phyloP scores from a whole-genome alignment of 2,797 vertebrate species.

The Cygnus olor region DNA sequence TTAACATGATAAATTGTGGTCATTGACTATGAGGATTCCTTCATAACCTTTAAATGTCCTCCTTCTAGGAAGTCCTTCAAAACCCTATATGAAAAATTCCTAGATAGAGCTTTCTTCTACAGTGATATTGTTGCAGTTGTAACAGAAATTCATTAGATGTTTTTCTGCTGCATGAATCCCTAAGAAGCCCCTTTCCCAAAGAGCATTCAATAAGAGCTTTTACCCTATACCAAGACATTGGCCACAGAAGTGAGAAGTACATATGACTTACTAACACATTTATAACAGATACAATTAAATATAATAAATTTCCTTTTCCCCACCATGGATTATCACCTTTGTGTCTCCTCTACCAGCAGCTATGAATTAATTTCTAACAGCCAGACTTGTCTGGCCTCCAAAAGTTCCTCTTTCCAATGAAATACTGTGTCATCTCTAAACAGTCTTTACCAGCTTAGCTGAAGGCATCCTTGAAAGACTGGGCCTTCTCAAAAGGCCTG shows the following conservation, averaged over 20 bases:
- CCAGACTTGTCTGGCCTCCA: neutral
- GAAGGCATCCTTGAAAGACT: slow-evolving; percentile 8
- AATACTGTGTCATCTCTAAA: neutral
- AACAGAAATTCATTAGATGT: neutral
- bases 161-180: neutral
- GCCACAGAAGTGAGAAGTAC: neutral
- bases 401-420: neutral
- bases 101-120: neutral
- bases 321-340: slow-evolving; percentile 2
- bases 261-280: neutral
- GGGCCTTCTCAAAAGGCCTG: slow-evolving; percentile 18
- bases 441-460: neutral
- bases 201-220: neutral
- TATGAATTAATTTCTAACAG: slow-evolving; percentile 12
- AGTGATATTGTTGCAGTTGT: neutral
- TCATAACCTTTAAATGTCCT: neutral
- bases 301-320: neutral
- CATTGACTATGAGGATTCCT: neutral
- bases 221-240: neutral
- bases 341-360: neutral
- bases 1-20: neutral
- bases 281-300: neutral
- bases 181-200: neutral
- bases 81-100: neutral
- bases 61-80: neutral